Base-by-base conservation (phyloP, 2,888 invertebrate species). In the Drymonia ruficornis region DNA sequence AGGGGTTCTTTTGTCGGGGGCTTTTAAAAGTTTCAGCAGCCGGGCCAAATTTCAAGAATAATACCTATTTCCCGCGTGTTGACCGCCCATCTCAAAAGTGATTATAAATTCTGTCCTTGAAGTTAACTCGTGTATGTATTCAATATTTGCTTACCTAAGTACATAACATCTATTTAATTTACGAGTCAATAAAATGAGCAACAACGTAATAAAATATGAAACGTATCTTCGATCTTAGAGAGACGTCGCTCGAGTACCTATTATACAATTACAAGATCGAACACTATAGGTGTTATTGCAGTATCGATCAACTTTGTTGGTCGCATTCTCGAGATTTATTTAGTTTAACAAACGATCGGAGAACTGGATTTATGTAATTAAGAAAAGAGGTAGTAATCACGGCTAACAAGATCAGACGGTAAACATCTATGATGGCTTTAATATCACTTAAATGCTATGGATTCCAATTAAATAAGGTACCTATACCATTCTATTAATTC, bases 131-230 rank as follows among this genome's bases (percentile, higher is more conserved):
- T 1, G 40, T 40, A 16, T 40, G 40, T 40, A 40, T 16, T 40
- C 16, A 2, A 16, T 16, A 40, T 40, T 40, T 40, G 3, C 38
- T n/a, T 38, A 38, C 16, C 6, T 40, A 40, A 16, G 40, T 40
- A 40, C 16, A 40, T 40, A 40, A 40, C 40, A 16, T 16, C 40
- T 16, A 40, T 40, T 40, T 7, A 40, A 16, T 16, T 16, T 8
- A 40, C 40, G 15, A 40, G 40, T 16, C 40, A 40, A 40, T 40
- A 40, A 38, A 38, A 40, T 16, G 40, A 40, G 16, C 16, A 40
- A 40, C 16, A 9, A 16, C 15, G 11, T 40, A 40, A 40, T 40
- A 40, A 16, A 16, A 16, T 36, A n/a, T 11, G 0, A 40, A 40
- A 16, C 40, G 12, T 40, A 36, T 13, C 36, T 36, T 36, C 34